Evolutionary conservation across 1,140 invertebrate genomes (phyloP).

Genomic region (Panulirus ornatus): DNA sequence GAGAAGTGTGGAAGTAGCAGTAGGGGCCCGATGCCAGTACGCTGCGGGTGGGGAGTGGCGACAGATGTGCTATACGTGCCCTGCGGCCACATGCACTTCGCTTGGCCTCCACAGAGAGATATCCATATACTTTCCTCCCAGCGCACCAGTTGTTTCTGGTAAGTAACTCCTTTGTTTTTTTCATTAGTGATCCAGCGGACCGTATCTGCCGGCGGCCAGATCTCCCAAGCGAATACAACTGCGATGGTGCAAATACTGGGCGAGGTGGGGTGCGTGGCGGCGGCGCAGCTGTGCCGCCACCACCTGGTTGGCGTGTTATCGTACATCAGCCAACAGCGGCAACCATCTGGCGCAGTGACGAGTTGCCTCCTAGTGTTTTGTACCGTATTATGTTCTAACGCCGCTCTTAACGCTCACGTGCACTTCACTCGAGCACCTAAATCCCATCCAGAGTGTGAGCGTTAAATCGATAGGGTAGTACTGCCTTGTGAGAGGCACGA

Average conservation of each 20-base stretch:
- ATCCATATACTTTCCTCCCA: no score
- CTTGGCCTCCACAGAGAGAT: no score
- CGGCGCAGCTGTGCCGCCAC: constrained; percentile 36
- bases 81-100: constrained; percentile 5
- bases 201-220: no score
- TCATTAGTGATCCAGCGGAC: no score
- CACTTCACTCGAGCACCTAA: not conserved
- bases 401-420: not conserved
- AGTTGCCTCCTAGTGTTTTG: constrained; percentile 20
- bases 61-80: constrained; percentile 55
- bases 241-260: not conserved
- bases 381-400: not conserved
- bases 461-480: no score
- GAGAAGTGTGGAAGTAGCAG: not conserved
- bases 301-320: constrained; percentile 24
- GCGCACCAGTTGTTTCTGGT: no score
- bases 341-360: constrained; percentile 54
- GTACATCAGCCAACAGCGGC: constrained; percentile 13
- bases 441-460: no score
- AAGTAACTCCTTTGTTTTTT: no score
- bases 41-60: constrained; percentile 51
- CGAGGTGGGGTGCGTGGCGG: not conserved
- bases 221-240: constrained; percentile 12
- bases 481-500: no score
- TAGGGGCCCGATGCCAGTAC: constrained; percentile 42